phyloP scores from a whole-genome alignment of 2,113 vertebrate species.

The Atrichornis clamosus region DNA sequence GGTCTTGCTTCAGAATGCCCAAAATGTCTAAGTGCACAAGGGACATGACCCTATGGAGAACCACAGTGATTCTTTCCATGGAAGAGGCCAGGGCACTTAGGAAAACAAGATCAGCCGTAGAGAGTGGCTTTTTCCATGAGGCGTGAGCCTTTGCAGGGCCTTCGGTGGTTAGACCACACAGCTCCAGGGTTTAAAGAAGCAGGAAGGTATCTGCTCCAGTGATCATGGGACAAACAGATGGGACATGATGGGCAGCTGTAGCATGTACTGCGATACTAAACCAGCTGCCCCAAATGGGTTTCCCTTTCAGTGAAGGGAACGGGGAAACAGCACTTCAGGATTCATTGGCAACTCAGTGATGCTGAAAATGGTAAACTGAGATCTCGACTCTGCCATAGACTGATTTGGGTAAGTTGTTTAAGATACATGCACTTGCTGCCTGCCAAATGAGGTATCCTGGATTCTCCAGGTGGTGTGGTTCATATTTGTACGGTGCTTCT shows the following conservation, averaged over 20 bases:
- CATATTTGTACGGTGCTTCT: accelerated
- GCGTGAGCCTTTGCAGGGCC: background rate
- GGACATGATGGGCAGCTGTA: accelerated
- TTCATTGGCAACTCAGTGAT: accelerated
- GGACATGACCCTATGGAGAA: accelerated
- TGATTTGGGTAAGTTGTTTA: background rate
- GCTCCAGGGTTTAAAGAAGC: background rate
- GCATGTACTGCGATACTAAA: accelerated
- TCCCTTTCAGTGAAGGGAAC: background rate
- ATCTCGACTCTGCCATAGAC: accelerated
- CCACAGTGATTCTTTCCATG: background rate
- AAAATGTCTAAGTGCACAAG: background rate
- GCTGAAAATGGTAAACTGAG: background rate
- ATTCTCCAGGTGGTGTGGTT: background rate
- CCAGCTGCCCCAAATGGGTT: background rate
- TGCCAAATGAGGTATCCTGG: background rate
- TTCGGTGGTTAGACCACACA: background rate
- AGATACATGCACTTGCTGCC: background rate
- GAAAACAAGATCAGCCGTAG: background rate
- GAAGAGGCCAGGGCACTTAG: background rate
- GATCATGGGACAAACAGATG: background rate
- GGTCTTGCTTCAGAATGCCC: background rate
- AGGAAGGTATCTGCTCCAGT: accelerated
- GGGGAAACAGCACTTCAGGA: background rate
- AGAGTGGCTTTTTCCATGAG: background rate